These are phyloP conservation scores for Pongo pygmaeus DNA, from an alignment of 2,113 vertebrate species.

Conservation along the genomic window DNA sequence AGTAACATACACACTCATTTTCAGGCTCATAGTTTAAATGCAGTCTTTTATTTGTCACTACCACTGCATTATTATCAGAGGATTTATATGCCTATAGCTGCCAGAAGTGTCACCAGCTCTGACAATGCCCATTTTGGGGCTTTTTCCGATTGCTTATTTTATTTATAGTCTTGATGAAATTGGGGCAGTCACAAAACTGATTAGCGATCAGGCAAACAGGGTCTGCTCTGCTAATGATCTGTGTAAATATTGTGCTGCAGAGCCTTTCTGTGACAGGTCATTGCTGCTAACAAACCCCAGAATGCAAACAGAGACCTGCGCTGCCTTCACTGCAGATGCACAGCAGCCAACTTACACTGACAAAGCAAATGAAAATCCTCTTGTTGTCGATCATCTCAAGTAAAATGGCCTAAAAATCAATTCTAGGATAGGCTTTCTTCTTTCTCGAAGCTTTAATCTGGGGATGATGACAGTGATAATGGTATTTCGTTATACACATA, in stretches of 20 bases:
- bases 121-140: neutral
- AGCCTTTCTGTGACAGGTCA: neutral
- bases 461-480: neutral
- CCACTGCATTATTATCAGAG: neutral
- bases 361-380: neutral
- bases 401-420: slow-evolving; percentile 33
- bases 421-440: neutral
- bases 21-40: neutral
- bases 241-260: neutral
- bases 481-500: neutral
- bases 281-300: neutral
- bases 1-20: neutral
- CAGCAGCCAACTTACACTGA: neutral
- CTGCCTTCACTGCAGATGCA: neutral
- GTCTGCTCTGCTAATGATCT: neutral
- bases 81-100: neutral
- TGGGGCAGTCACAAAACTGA: neutral
- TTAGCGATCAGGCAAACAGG: neutral
- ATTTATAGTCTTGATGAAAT: neutral
- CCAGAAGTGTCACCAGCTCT: neutral
- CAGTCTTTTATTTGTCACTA: neutral
- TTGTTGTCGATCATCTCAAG: neutral
- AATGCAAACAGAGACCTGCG: neutral
- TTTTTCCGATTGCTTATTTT: slow-evolving; percentile 16
- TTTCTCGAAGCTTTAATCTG: neutral